These are phyloP conservation scores for Notolabrus celidotus DNA, from an alignment of 2,797 vertebrate genomes.

Conservation along the genomic window DNA sequence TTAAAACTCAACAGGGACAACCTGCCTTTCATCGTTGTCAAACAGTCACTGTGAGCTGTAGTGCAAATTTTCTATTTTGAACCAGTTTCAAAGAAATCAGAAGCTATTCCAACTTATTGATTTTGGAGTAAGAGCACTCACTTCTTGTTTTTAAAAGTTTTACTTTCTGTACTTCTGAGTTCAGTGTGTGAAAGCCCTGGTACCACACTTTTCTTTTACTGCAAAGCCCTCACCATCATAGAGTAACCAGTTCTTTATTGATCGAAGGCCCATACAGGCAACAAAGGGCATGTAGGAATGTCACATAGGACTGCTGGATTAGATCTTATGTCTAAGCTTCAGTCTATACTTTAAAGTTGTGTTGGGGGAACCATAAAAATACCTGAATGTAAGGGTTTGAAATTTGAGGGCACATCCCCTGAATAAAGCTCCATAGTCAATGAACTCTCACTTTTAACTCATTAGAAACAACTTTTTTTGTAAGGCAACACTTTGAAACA, in stretches of 20 bases:
- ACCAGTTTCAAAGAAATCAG: conserved; percentile 24
- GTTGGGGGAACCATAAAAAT: no score
- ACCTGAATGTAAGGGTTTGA: no score
- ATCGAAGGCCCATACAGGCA: neutral
- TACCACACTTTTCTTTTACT: neutral
- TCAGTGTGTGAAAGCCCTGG: conserved; percentile 23
- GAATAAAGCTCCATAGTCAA: no score
- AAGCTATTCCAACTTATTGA: conserved; percentile 25
- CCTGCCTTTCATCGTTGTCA: conserved; percentile 3
- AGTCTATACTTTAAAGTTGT: neutral
- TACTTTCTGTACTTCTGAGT: no score
- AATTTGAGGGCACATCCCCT: no score
- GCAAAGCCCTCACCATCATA: neutral
- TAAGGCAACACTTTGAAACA: no score
- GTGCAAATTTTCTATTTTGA: conserved; percentile 27
- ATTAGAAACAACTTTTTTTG: no score
- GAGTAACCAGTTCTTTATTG: neutral
- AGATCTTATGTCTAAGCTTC: neutral
- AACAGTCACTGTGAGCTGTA: conserved; percentile 3
- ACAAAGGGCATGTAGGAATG: neutral
- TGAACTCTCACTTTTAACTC: no score
- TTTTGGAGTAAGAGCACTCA: conserved; percentile 17
- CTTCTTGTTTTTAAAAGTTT: conserved; percentile 7
- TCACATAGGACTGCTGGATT: neutral
- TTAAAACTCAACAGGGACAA: conserved; percentile 2